phyloP scores from a whole-genome alignment of 2,113 vertebrate genomes.

The Scartelaos histophorus region DNA sequence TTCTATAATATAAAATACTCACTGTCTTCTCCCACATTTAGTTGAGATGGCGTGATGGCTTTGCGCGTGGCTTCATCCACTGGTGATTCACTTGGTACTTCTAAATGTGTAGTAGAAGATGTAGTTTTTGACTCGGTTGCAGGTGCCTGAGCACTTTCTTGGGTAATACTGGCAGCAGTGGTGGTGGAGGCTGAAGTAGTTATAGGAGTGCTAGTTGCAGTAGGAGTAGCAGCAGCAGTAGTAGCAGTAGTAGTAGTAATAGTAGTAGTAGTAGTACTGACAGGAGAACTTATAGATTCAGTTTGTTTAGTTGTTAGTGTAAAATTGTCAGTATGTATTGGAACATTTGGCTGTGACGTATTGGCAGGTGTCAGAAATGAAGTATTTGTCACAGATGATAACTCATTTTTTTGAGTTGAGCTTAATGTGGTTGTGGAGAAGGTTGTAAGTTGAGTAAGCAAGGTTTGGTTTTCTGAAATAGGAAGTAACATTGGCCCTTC shows the following conservation, averaged over 20 bases:
- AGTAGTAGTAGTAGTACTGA: too few relatives aligned
- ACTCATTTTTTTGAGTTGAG: not conserved
- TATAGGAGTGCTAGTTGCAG: not conserved
- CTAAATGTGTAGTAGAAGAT: not conserved
- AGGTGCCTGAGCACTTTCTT: not conserved
- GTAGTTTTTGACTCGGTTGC: not conserved
- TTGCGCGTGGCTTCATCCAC: conserved; percentile 8
- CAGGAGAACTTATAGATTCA: not conserved
- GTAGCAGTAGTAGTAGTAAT: not conserved
- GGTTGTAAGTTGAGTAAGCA: not conserved
- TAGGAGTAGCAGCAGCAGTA: not conserved
- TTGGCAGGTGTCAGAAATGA: not conserved
- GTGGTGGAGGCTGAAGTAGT: not conserved
- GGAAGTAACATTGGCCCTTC: not conserved
- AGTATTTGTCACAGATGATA: not conserved
- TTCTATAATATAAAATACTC: conserved; percentile 45
- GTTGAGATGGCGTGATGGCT: conserved; percentile 58
- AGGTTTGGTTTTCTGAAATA: not conserved
- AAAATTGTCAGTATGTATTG: not conserved
- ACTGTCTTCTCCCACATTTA: conserved; percentile 69
- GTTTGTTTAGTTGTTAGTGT: not conserved
- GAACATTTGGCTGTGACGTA: not conserved
- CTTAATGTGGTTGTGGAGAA: not conserved
- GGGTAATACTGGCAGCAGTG: not conserved
- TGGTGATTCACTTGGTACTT: not conserved